Conservation (phyloP, 2,797 vertebrate genomes). For the Distichodus sexfasciatus region DNA sequence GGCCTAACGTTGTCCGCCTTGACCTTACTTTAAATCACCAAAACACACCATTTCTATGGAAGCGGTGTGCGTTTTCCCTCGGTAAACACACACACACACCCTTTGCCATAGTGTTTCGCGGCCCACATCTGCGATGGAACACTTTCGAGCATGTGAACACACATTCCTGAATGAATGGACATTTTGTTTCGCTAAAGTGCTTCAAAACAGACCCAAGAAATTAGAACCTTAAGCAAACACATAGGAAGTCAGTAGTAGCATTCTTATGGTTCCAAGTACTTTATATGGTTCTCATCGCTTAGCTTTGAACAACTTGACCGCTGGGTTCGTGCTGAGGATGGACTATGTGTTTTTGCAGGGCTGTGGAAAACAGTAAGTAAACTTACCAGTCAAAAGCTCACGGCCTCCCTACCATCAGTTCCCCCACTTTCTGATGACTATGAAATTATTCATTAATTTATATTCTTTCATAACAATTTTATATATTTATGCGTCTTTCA, state of each 20-base stretch:
- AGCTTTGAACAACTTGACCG: conserved; percentile 7
- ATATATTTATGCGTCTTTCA: no score
- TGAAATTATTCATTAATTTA: no score
- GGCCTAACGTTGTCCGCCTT: background rate
- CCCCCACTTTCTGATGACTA: no score
- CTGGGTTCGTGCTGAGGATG: background rate
- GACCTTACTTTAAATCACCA: conserved; percentile 27
- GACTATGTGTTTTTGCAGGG: conserved; percentile 7
- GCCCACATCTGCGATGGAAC: conserved; percentile 27
- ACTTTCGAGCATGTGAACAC: conserved; percentile 24
- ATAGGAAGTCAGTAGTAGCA: conserved; percentile 11
- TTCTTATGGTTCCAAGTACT: conserved; percentile 18
- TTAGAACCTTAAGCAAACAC: conserved; percentile 44
- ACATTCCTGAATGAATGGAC: conserved; percentile 39
- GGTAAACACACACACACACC: conserved; percentile 15
- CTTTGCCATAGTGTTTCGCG: background rate
- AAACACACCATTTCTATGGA: background rate
- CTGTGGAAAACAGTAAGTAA: conserved; percentile 29
- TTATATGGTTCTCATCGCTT: conserved; percentile 43
- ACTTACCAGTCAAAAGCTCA: no score
- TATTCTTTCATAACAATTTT: no score
- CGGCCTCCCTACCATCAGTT: no score
- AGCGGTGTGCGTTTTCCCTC: background rate
- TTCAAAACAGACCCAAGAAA: conserved; percentile 42
- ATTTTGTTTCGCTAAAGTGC: conserved; percentile 36